Evolutionary conservation across 2,113 vertebrate species (phyloP), one percentile per base, ranked within the genome.

Genomic region (Onychorhynchus coronatus): DNA sequence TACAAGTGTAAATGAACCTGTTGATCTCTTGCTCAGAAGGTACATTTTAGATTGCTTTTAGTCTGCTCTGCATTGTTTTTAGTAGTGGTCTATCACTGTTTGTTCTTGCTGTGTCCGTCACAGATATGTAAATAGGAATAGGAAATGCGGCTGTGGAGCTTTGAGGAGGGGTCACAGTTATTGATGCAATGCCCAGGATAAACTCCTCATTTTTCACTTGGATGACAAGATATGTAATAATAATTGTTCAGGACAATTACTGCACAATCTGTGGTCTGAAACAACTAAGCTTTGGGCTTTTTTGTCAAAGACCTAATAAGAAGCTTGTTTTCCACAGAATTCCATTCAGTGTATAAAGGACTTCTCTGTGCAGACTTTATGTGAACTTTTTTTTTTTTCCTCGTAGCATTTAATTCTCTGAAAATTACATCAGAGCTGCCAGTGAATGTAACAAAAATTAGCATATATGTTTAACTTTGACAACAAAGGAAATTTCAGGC

Each of bases 51-150:
- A 7, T 41, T 89, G 61, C 21, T 49, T 76, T 67, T 14, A 9
- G 31, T n/a, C 53, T 81, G 39, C 39, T 63, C 53, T 52, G 35
- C 62, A 41, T 41, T 41, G 39, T 41, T 41, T 41, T 41, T 41
- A 39, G 71, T 46, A 6, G 0, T 39, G 17, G 8, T 49, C 65
- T 53, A 1, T 42, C 3, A 1, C 9, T 53, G 30, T 44, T 55
- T 58, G 25, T 2, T 62, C 65, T 35, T 65, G 13, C 59, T 56
- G 0, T 21, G 1, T 42, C 41, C 84, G 37, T 20, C 18, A 28
- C 1, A 31, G 31, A 17, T 39, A 2, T 13, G 22, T 41, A 28
- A 77, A 35, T 2, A 35, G 14, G 16, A 10, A 3, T 23, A 49
- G 66, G 50, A 71, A 41, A 20, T 37, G 46, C 56, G 74, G 42